Percentiles rank a stretch among this genome's conserved stretches.
These are phyloP conservation scores for Nothocercus nigrocapillus DNA, from an alignment of 2,113 vertebrate genomes.

Conservation along the genomic window DNA sequence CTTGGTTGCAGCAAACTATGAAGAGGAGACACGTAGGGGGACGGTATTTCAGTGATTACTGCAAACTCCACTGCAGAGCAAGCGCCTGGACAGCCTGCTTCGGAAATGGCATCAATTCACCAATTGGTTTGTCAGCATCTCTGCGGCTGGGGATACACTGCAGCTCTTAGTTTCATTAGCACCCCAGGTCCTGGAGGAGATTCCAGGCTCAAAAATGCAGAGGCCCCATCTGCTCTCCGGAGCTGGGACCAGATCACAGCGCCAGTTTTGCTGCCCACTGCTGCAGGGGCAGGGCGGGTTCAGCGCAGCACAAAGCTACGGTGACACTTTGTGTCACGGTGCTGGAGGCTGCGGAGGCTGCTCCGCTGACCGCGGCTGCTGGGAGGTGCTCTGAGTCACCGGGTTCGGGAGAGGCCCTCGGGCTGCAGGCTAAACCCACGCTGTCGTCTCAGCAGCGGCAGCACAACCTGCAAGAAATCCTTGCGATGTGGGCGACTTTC, in stretches of 20 bases:
- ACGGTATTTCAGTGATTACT: not conserved
- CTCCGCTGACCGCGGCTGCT: not conserved
- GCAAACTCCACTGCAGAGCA: not conserved
- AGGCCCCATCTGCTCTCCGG: not conserved
- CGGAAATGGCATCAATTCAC: not conserved
- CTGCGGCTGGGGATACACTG: not conserved
- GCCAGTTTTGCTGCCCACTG: not conserved
- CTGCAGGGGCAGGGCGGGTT: not conserved
- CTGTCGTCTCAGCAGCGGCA: not conserved
- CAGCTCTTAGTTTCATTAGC: not conserved
- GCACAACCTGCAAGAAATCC: not conserved
- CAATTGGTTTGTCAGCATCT: not conserved
- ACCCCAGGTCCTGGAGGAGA: not conserved
- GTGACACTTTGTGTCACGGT: not conserved
- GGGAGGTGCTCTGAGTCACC: slow-evolving; percentile 35
- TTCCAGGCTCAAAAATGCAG: not conserved
- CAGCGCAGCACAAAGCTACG: not conserved
- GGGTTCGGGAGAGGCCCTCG: slow-evolving; percentile 7
- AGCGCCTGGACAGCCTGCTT: not conserved
- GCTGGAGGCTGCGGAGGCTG: not conserved
- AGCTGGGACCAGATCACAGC: not conserved
- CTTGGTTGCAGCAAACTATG: not conserved
- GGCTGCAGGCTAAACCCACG: slow-evolving; percentile 29
- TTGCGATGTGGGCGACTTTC: not conserved
- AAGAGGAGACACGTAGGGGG: not conserved